Conservation (phyloP, 2,113 vertebrate genomes). For the Hypomesus transpacificus region DNA sequence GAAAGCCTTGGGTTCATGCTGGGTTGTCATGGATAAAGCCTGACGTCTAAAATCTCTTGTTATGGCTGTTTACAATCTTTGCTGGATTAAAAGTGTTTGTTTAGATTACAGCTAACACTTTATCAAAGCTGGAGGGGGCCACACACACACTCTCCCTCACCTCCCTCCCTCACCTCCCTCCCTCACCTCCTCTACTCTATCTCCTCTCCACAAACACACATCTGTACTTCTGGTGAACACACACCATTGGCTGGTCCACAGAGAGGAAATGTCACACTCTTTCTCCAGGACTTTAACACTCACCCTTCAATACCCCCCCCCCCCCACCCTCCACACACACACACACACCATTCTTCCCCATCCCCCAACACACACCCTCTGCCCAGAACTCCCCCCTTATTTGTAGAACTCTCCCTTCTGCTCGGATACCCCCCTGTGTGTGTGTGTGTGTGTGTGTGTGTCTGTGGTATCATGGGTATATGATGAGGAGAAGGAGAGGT, state of each 20-base stretch:
- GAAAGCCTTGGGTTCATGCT: background rate
- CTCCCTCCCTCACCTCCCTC: background rate
- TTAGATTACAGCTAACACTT: slow-evolving; percentile 4
- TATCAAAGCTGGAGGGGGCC: background rate
- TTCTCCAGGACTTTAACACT: slow-evolving; percentile 44
- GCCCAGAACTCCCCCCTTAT: too few species aligned
- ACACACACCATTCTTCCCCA: background rate
- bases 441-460: too few species aligned
- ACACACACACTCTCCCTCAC: background rate
- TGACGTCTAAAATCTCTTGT: background rate
- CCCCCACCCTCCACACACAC: background rate
- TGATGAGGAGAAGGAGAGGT: too few species aligned
- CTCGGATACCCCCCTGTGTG: too few species aligned
- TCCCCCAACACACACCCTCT: too few species aligned
- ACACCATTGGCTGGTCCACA: slow-evolving; percentile 30
- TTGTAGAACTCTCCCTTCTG: too few species aligned
- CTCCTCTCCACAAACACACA: slow-evolving; percentile 4
- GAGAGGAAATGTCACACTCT: slow-evolving; percentile 44
- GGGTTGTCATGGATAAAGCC: background rate
- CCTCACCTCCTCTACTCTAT: slow-evolving; percentile 23
- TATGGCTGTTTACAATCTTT: background rate
- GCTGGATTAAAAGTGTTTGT: background rate
- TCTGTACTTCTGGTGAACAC: background rate
- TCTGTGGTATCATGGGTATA: too few species aligned
- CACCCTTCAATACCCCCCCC: slow-evolving; percentile 13